Percentiles rank a stretch among this genome's conserved stretches.
These are phyloP conservation scores for Vanacampus margaritifer DNA, from an alignment of 2,113 vertebrate genomes.

Conservation along the genomic window DNA sequence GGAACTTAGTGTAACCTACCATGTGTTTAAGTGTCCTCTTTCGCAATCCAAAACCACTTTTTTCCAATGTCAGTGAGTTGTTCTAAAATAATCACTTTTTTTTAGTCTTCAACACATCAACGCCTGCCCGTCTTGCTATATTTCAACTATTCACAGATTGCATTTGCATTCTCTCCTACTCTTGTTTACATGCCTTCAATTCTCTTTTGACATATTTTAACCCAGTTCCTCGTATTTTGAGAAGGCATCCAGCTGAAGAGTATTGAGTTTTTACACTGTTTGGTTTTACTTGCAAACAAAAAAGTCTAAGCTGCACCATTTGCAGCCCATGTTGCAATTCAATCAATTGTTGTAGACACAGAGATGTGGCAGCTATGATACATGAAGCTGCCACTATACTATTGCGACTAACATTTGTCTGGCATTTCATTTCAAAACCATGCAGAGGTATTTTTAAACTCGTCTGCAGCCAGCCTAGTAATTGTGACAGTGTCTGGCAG, in stretches of 20 bases:
- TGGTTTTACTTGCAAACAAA: constrained; percentile 7
- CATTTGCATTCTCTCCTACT: constrained; percentile 19
- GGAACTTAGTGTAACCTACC: constrained; percentile 35
- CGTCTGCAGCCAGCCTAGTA: constrained; percentile 64
- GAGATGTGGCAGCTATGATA: background rate
- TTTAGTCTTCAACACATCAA: constrained; percentile 22
- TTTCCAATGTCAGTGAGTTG: constrained; percentile 31
- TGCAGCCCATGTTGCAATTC: background rate
- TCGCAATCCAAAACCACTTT: constrained; percentile 28
- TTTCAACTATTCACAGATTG: constrained; percentile 38
- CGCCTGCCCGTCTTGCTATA: constrained; percentile 20
- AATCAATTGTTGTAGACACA: too few relatives aligned
- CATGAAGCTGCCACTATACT: background rate
- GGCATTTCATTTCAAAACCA: constrained; percentile 55
- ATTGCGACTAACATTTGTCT: constrained; percentile 46
- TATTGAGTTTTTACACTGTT: constrained; percentile 9
- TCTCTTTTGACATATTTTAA: constrained; percentile 38
- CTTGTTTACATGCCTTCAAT: constrained; percentile 44
- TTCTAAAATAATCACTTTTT: constrained; percentile 12
- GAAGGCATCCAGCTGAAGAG: constrained; percentile 33
- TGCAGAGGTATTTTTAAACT: constrained; percentile 68
- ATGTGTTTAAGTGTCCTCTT: constrained; percentile 28
- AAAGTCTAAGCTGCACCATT: constrained; percentile 4
- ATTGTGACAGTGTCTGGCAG: constrained; percentile 70
- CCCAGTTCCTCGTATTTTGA: constrained; percentile 28